These are phyloP conservation scores for Sciurus carolinensis DNA, from an alignment of 2,797 vertebrate genomes.

Conservation along the genomic window DNA sequence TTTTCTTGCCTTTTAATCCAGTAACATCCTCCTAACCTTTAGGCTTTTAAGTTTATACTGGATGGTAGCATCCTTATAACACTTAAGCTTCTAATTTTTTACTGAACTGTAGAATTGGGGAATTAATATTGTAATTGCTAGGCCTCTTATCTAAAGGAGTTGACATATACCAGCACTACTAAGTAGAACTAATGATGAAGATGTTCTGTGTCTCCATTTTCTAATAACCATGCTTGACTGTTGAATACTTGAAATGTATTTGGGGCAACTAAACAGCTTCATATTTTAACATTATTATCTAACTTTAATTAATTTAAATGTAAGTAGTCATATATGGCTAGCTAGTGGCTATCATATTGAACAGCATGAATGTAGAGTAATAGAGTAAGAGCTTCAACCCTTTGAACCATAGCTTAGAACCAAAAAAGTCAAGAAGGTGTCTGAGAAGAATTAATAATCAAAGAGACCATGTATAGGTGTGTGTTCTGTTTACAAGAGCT, in stretches of 20 bases:
- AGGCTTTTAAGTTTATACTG: slow-evolving; percentile 38
- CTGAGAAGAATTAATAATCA: neutral
- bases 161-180: neutral
- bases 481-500: neutral
- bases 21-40: neutral
- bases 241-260: neutral
- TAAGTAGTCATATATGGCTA: neutral
- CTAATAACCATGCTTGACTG: neutral
- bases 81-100: slow-evolving; percentile 28
- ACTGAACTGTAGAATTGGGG: neutral
- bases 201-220: neutral
- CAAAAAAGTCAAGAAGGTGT: neutral
- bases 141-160: neutral
- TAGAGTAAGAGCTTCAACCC: neutral
- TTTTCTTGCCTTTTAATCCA: slow-evolving; percentile 22
- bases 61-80: neutral
- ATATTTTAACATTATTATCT: slow-evolving; percentile 27
- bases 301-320: neutral
- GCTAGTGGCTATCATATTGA: neutral
- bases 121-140: slow-evolving; percentile 29
- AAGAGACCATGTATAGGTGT: neutral
- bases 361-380: neutral
- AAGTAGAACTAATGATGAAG: neutral
- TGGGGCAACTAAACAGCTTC: neutral
- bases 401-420: neutral